phyloP scores from a whole-genome alignment of 2,113 vertebrate species.

The Lota lota region DNA sequence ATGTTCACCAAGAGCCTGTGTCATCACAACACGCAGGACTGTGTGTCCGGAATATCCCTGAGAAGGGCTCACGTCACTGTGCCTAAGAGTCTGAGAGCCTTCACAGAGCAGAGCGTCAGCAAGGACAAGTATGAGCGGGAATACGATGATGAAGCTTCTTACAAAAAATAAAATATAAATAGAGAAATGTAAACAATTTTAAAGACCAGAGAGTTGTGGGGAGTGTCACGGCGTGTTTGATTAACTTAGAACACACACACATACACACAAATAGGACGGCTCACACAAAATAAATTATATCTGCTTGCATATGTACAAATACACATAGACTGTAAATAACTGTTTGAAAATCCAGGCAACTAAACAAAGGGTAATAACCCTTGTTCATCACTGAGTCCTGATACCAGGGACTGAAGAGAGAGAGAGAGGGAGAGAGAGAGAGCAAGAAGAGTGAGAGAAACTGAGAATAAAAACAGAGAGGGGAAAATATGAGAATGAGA shows the following conservation, averaged over 20 bases:
- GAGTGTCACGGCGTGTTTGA: constrained; percentile 18
- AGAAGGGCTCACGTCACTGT: constrained; percentile 42
- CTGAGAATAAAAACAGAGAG: too few species aligned
- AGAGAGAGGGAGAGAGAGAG: too few species aligned
- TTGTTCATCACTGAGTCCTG: too few species aligned
- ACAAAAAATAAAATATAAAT: not conserved
- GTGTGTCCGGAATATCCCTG: constrained; percentile 12
- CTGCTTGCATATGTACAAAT: not conserved
- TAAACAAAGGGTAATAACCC: not conserved
- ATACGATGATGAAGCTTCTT: not conserved
- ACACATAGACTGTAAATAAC: not conserved
- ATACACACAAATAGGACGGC: not conserved
- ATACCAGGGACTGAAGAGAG: too few species aligned
- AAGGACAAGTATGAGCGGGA: constrained; percentile 15
- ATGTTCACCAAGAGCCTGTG: constrained; percentile 9
- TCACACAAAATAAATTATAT: not conserved
- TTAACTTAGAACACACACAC: too few species aligned
- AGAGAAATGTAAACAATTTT: not conserved
- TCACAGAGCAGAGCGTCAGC: constrained; percentile 43
- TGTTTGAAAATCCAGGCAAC: not conserved
- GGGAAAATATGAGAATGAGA: not conserved
- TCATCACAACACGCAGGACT: constrained; percentile 3
- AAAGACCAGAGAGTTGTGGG: constrained; percentile 4
- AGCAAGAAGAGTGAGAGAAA: too few species aligned
- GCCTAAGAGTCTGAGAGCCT: constrained; percentile 9